Conservation (phyloP, 2,797 vertebrate species). For the Crypturellus tataupa region DNA sequence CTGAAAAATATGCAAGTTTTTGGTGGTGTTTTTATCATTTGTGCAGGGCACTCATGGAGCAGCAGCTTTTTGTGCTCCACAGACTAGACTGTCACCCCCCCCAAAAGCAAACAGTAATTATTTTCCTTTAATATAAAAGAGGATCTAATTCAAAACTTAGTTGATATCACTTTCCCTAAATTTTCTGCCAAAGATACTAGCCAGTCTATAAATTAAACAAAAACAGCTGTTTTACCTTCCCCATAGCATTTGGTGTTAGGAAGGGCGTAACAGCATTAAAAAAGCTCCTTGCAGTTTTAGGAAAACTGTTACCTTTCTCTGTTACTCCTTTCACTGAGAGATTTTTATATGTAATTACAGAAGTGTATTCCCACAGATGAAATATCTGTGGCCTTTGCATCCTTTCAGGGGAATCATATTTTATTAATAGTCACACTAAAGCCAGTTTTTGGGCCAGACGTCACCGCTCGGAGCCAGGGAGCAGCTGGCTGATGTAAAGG, state of each 20-base stretch:
- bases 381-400: neutral
- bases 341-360: neutral
- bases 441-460: neutral
- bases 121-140: neutral
- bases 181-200: conserved; percentile 21
- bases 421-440: neutral
- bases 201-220: neutral
- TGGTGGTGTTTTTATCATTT: accelerated
- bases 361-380: conserved; percentile 6
- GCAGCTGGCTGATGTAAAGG: neutral
- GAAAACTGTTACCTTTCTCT: neutral
- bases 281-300: neutral
- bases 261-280: neutral
- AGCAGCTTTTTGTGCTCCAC: neutral
- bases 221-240: neutral
- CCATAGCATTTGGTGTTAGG: neutral
- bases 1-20: neutral
- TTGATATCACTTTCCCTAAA: neutral
- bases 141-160: neutral
- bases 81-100: neutral
- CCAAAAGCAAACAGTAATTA: neutral
- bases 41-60: neutral
- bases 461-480: neutral
- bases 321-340: neutral
- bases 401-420: neutral